Evolutionary conservation across 2,888 invertebrate genomes (phyloP), one percentile per base, ranked within the genome.

Genomic region (Synergus umbraculus): DNA sequence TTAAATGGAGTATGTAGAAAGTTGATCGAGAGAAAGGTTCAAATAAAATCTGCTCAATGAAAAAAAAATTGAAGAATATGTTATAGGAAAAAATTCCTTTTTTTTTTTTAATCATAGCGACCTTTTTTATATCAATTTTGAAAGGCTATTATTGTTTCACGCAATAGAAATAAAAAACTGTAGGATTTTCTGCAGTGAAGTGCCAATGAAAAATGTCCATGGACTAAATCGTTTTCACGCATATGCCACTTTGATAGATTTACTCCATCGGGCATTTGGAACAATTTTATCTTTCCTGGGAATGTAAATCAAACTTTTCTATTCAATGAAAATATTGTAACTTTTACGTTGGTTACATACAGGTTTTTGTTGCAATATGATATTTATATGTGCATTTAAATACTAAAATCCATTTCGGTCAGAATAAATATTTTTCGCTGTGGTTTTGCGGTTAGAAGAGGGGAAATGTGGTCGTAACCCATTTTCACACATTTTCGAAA

Each of bases 401-500:
- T 7, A 44, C 0, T 44, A 44, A 44, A 44, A 1, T 44, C 44
- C 2, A 9, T 58, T 18, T 58, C n/a, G 9, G 9, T 0, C 18
- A 58, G 9, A 4, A 18, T 58, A 18, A 10, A 58, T 58, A 58
- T 58, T 10, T 9, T 4, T 8, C n/a, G 8, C 3, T 37, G 1
- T 18, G 22, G 22, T 22, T 22, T 18, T 10, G 58, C 58, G 9
- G 18, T 18, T 58, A 18, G 18, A 18, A 9, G 58, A 58, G 18
- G 18, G 58, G 18, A 46, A 46, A 69, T 22, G 22, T 69, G 18
- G 1, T 7, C 18, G 7, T 15, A 29, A 29, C 37, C 73, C 10
- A 54, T 54, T 54, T 73, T 54, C 37, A 58, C 73, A 37, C 54
- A 54, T 73, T 73, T 73, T 37, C 29, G 15, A 18, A 37, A 73